phyloP scores from a whole-genome alignment of 2,797 vertebrate genomes.

The Gallinago solitaria region DNA sequence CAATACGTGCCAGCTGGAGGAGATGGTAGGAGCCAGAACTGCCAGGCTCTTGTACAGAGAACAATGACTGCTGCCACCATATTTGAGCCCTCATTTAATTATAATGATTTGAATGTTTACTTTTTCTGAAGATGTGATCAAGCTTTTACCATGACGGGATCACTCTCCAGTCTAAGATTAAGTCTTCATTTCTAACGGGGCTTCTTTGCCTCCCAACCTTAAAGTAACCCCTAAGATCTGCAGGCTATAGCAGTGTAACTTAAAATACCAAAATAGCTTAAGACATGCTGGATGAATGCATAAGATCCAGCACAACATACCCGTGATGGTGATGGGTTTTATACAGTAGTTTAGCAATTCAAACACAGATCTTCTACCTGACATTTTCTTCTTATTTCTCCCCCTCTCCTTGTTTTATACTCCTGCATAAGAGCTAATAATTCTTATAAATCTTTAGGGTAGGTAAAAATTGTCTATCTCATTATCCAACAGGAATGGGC shows the following conservation, averaged over 20 bases:
- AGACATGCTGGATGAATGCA: not conserved
- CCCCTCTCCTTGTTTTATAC: not conserved
- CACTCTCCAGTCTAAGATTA: not conserved
- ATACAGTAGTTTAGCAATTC: not conserved
- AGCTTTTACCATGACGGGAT: not conserved
- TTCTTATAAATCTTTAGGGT: not conserved
- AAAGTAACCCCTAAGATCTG: not conserved
- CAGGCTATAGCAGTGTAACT: not conserved
- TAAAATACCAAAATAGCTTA: not conserved
- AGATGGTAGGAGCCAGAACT: not conserved
- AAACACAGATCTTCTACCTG: not conserved
- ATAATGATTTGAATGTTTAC: not conserved
- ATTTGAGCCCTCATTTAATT: not conserved
- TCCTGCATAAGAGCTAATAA: not conserved
- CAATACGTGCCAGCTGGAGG: not conserved
- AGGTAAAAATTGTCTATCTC: not conserved
- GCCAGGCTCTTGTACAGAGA: not conserved
- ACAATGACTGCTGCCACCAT: not conserved
- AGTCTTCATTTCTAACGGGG: not conserved
- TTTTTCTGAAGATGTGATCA: not conserved
- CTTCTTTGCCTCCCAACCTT: not conserved
- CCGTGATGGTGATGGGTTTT: not conserved
- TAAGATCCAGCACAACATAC: not conserved
- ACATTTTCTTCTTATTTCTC: not conserved
- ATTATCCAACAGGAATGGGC: not conserved